Evolutionary conservation across 1,140 invertebrate genomes (phyloP).

Genomic region (Archegozetes longisetosus): DNA sequence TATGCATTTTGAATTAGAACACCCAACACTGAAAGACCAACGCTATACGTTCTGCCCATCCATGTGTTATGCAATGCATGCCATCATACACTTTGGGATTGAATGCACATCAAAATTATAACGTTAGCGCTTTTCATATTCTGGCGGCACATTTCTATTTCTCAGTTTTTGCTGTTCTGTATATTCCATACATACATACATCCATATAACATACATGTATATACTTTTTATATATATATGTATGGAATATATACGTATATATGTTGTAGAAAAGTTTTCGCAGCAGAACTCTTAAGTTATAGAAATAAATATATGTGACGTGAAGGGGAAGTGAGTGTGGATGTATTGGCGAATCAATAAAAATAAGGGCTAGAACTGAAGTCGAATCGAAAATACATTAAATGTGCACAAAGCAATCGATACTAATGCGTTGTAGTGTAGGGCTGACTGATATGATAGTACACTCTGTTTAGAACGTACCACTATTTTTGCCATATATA

Average conservation of each 20-base stretch:
- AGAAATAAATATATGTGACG: background rate
- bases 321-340: background rate
- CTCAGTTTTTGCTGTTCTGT: background rate
- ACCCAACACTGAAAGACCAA: background rate
- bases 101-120: background rate
- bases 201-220: background rate
- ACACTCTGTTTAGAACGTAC: background rate
- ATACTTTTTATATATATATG: no score
- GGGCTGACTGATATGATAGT: background rate
- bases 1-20: background rate
- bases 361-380: background rate
- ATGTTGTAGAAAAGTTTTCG: no score
- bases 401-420: background rate
- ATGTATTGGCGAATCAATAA: background rate
- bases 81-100: background rate
- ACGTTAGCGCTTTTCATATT: background rate
- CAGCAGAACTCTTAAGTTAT: no score
- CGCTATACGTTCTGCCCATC: background rate
- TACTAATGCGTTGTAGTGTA: background rate
- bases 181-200: background rate
- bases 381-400: constrained; percentile 4
- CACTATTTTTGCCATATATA: background rate
- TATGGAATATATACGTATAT: no score
- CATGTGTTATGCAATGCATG: background rate
- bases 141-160: background rate